Evolutionary conservation across 2,113 vertebrate genomes (phyloP).

Genomic region (Nothocercus julius): DNA sequence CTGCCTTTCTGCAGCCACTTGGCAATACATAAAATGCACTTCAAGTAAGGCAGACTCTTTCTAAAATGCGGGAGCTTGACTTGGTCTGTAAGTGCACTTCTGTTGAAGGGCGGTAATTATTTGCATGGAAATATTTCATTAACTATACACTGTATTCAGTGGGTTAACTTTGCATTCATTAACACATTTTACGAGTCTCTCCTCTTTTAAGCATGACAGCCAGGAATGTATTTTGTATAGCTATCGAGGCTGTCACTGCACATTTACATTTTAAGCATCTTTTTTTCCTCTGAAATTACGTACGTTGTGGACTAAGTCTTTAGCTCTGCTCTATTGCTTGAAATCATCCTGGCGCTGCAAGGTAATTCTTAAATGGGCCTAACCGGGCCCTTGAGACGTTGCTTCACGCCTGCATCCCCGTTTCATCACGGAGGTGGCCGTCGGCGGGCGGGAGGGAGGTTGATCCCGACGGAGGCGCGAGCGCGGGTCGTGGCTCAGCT

Average conservation of each 20-base stretch:
- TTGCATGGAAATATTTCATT: background rate
- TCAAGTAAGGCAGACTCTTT: background rate
- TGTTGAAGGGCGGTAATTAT: constrained; percentile 6
- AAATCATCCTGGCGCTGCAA: background rate
- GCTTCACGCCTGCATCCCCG: background rate
- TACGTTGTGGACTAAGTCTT: background rate
- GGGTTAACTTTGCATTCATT: background rate
- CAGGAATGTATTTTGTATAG: background rate
- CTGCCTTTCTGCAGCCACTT: background rate
- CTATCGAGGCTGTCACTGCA: background rate
- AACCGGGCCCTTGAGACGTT: background rate
- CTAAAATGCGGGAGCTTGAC: background rate
- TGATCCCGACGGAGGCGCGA: background rate
- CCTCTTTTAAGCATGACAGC: background rate
- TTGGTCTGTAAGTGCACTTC: background rate
- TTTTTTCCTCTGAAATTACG: background rate
- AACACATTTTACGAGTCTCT: background rate
- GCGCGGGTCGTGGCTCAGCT: background rate
- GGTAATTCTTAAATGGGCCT: background rate
- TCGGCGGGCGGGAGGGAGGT: background rate
- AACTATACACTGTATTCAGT: background rate
- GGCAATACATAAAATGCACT: background rate
- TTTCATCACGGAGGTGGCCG: background rate
- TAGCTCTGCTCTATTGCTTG: background rate
- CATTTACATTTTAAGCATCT: background rate